Base-by-base conservation (phyloP, 1,140 invertebrate genomes). In the Drosophila lacteicornis region DNA sequence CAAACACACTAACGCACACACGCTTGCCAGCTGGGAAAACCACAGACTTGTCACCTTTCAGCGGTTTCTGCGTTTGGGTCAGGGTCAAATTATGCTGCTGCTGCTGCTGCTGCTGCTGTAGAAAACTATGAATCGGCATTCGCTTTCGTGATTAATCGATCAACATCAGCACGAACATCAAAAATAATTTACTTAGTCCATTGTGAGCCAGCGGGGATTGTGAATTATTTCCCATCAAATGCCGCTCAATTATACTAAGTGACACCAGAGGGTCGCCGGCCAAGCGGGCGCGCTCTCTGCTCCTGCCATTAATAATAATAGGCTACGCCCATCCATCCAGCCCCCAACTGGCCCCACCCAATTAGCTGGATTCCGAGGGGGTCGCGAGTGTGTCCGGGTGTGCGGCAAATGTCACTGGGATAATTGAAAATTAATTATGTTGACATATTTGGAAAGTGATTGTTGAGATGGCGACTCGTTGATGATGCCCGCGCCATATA, bases 371-470 rank as follows among this genome's bases (percentile, higher is more conserved):
- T 50, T 51, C 38, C 47, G 38, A 45, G 46, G 30, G 67, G 22
- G 17, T 25, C 9, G 12, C 22, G 40, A 19, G 17, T 25, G 56
- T 47, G 53, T 56, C n/a, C 51, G 42, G 65, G 61, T 59, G 40
- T 55, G 65, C 46, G 60, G 49, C 42, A 62, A 86, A 86, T 82
- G 83, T 82, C 83, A 82, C 83, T 70, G 70, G 79, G 75, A 90
- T 90, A 90, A 90, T 90, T 90, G 85, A 90, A 90, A 90, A 90
- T 90, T 90, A 90, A 90, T 90, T 90, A 90, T 90, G 85, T 90
- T 90, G 85, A 90, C 85, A 90, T 90, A 90, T 90, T 90, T 82
- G 75, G 85, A 85, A 88, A 90, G 86, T 90, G 85, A 90, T 90
- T 90, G 81, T 85, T 79, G 80, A 82, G 86, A 90, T 85, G 79